Evolutionary conservation across 2,113 vertebrate genomes (phyloP).

Genomic region (Hydropotes inermis): DNA sequence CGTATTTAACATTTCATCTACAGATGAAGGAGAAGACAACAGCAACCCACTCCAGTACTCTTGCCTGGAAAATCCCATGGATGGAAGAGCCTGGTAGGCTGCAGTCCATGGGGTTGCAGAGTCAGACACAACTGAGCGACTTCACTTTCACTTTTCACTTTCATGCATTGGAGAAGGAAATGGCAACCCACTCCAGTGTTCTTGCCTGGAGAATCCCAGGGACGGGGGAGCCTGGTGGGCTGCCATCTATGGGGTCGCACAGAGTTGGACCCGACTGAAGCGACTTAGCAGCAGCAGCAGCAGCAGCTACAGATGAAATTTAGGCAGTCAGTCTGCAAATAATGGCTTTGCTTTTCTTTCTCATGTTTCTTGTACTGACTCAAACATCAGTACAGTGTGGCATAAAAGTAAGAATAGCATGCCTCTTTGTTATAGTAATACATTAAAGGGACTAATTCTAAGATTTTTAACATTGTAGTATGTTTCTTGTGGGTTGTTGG

Average conservation of each 20-base stretch:
- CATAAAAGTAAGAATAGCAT: neutral
- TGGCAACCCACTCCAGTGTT: neutral
- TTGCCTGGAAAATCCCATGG: neutral
- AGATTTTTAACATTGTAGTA: neutral
- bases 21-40: neutral
- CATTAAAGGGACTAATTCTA: neutral
- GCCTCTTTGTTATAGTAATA: neutral
- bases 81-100: neutral
- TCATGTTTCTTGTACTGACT: neutral
- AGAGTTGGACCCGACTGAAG: neutral
- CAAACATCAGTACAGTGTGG: neutral
- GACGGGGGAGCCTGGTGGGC: neutral
- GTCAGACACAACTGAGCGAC: rapidly evolving
- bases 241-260: neutral
- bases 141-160: neutral
- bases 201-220: neutral
- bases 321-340: neutral
- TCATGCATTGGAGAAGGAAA: neutral
- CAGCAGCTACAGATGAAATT: neutral
- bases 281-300: neutral
- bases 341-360: neutral
- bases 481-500: neutral
- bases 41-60: neutral
- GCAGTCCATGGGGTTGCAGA: neutral
- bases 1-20: neutral